phyloP scores from a whole-genome alignment of 1,140 invertebrate genomes.

The Copidosoma floridanum region DNA sequence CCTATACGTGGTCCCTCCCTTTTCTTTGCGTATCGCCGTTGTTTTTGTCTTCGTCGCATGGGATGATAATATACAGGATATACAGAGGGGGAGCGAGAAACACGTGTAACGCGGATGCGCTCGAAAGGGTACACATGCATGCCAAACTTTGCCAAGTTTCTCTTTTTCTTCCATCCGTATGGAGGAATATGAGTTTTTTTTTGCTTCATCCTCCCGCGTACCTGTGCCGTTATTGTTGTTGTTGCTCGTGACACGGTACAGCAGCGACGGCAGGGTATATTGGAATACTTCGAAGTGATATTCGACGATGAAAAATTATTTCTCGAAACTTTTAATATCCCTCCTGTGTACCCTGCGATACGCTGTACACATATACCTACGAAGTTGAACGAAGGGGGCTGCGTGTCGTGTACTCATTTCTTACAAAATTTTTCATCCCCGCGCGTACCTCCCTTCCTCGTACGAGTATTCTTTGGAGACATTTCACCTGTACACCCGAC shows the following conservation, averaged over 20 bases:
- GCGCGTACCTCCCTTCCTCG: too few relatives aligned
- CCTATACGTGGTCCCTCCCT: too few relatives aligned
- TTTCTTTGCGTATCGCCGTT: too few relatives aligned
- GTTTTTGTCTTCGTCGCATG: background rate
- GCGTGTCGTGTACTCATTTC: too few relatives aligned
- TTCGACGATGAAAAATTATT: background rate
- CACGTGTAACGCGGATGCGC: background rate
- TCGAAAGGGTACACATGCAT: too few relatives aligned
- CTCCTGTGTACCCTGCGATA: background rate
- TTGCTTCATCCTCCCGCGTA: too few relatives aligned
- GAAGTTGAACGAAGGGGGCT: too few relatives aligned
- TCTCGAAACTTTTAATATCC: background rate
- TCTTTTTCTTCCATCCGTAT: background rate
- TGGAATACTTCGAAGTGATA: slow-evolving; percentile 16
- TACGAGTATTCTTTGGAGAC: too few relatives aligned
- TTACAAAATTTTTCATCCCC: background rate
- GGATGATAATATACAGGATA: too few relatives aligned
- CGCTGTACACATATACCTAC: background rate
- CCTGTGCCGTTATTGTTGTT: too few relatives aligned
- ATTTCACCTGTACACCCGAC: too few relatives aligned
- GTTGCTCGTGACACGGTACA: background rate
- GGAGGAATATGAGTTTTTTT: slow-evolving; percentile 3
- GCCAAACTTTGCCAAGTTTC: slow-evolving; percentile 10
- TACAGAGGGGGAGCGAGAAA: background rate
- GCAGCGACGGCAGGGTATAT: background rate